These are phyloP conservation scores for Leptinotarsa juncta DNA, from an alignment of 2,888 invertebrate genomes.

Conservation along the genomic window DNA sequence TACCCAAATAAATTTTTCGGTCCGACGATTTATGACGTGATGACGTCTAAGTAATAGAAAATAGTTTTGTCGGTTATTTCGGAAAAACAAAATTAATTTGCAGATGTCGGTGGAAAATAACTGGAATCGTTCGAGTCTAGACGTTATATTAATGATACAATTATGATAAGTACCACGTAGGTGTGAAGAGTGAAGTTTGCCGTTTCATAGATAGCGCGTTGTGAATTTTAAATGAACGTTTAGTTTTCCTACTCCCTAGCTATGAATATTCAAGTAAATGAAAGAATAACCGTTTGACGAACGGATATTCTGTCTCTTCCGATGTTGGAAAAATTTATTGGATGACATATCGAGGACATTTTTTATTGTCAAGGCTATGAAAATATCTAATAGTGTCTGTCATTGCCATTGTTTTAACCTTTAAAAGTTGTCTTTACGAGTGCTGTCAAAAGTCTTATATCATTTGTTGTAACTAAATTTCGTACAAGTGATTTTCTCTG, in stretches of 20 bases:
- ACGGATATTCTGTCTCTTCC: not conserved
- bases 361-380: too few species aligned
- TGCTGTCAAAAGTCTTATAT: too few species aligned
- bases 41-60: not conserved
- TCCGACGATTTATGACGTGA: not conserved
- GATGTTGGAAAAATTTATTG: not conserved
- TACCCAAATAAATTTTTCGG: not conserved
- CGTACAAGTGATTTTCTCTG: too few species aligned
- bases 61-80: not conserved
- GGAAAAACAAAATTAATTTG: not conserved
- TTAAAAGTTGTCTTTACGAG: too few species aligned
- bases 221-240: constrained; percentile 28
- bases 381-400: too few species aligned
- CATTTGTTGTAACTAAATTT: too few species aligned
- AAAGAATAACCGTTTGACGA: not conserved
- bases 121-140: constrained; percentile 28
- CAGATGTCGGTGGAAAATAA: not conserved
- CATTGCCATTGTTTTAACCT: too few species aligned
- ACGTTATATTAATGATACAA: constrained; percentile 33
- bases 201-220: constrained; percentile 22
- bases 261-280: constrained; percentile 1
- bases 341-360: too few species aligned
- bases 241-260: constrained; percentile 4
- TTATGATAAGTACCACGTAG: constrained; percentile 34
- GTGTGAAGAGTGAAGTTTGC: constrained; percentile 26